Conservation (phyloP, 37 sponge, comb jelly and placozoan genomes). For the Cladorhizidae sp. region DNA sequence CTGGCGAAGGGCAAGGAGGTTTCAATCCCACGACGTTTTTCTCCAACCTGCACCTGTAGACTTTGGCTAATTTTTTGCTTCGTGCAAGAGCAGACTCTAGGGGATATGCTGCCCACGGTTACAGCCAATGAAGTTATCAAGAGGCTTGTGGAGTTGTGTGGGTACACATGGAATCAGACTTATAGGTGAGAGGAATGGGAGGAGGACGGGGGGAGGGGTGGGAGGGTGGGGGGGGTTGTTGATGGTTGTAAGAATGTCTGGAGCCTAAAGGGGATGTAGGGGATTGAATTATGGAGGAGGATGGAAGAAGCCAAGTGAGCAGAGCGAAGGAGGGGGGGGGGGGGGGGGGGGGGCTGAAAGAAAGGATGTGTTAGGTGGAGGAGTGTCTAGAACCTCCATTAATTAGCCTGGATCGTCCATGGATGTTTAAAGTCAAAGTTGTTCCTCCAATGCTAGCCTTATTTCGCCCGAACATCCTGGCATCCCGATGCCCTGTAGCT, state of each 20-base stretch:
- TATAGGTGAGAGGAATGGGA: background rate
- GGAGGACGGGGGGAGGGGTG: background rate
- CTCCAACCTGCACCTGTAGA: slow-evolving; percentile 24
- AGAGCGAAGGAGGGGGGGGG: no score
- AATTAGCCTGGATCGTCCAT: no score
- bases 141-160: slow-evolving; percentile 23
- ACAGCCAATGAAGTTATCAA: slow-evolving; percentile 39
- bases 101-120: background rate
- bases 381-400: no score
- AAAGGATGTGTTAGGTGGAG: no score
- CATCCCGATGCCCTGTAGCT: no score
- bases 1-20: slow-evolving; percentile 24
- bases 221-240: background rate
- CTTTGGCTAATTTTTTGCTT: slow-evolving; percentile 55
- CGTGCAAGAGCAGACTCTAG: background rate
- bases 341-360: no score
- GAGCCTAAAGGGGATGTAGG: background rate
- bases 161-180: slow-evolving; percentile 45
- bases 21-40: slow-evolving; percentile 47
- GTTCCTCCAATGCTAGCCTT: no score
- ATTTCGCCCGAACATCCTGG: no score
- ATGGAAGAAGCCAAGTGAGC: background rate
- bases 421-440: no score
- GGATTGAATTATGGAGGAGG: background rate
- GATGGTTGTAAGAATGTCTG: background rate